Base-by-base conservation (phyloP, 2,797 vertebrate genomes). In the Coregonus suidteri region DNA sequence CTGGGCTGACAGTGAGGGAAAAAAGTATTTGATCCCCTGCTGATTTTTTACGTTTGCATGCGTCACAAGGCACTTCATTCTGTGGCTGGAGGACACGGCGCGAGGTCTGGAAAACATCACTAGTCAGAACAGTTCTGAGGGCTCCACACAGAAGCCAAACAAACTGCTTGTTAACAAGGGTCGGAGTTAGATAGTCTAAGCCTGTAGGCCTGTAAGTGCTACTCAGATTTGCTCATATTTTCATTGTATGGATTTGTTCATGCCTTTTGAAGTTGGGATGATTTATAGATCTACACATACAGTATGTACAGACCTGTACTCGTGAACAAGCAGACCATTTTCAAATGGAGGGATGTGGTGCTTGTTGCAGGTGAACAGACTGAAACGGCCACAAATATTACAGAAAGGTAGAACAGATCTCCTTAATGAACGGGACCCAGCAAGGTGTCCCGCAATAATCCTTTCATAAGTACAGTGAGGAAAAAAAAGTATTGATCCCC, bases 21-120 rank as follows among this genome's bases (percentile, higher is more conserved):
- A 25, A 25, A 25, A 25, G 25, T 25, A 25, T 25, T 25, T 25
- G 25, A 25, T 25, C 25, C 25, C 25, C 25, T 25, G 25, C 25
- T 25, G 25, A 25, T 25, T 25, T 25, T 20, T 20, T 20, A 20
- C 20, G 84, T 89, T 85, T 79, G 75, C 71, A 78, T 88, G 76
- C 69, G 77, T 88, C 77, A 37, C 84, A 94, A 94, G 94, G 93
- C 93, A 94, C 94, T 94, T 94, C 81, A 89, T 47, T 47, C 71
- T 37, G 65, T 51, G 67, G 79, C 25, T 67, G 7, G 72, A 18
- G 52, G 25, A 71, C 74, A 65, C 13, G 34, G 66, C 68, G 41
- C 18, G 18, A 77, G 41, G 72, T 51, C 30, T 15, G 4, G 30
- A 18, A 64, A 6, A 37, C 73, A 64, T 47, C 51, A 51, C 13